phyloP scores from a whole-genome alignment of 2,888 invertebrate species.

The Amphipyra berbera region DNA sequence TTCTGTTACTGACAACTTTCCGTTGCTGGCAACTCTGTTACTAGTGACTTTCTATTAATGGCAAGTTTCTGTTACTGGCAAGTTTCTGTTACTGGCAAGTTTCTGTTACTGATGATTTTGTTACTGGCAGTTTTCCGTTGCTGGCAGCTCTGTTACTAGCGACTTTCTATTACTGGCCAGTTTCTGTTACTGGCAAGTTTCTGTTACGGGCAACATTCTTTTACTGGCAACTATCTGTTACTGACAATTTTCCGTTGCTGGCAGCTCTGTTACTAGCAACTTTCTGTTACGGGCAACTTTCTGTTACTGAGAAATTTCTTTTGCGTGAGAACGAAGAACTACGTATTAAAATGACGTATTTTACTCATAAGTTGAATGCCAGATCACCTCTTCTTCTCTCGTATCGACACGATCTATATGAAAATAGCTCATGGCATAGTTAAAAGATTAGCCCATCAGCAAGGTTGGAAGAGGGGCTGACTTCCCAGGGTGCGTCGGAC shows the following conservation, averaged over 20 bases:
- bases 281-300: conserved; percentile 36
- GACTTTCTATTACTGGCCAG: conserved; percentile 36
- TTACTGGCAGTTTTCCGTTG: conserved; percentile 34
- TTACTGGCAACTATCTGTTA: conserved; percentile 34
- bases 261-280: conserved; percentile 25
- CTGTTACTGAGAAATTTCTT: conserved; percentile 29
- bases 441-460: no score
- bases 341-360: no score
- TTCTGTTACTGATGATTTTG: no score
- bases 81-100: conserved; percentile 37
- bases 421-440: no score
- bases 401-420: no score
- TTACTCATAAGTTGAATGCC: no score
- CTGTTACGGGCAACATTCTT: conserved; percentile 21
- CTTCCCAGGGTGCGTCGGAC: no score
- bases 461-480: no score
- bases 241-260: conserved; percentile 11
- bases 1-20: conserved; percentile 37
- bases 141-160: conserved; percentile 13
- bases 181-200: conserved; percentile 34
- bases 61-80: conserved; percentile 10
- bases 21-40: conserved; percentile 26
- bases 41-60: conserved; percentile 34
- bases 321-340: no score
- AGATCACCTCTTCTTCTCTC: no score